These are phyloP conservation scores for Standfussiana lucernea DNA, from an alignment of 2,888 invertebrate species.

Conservation along the genomic window DNA sequence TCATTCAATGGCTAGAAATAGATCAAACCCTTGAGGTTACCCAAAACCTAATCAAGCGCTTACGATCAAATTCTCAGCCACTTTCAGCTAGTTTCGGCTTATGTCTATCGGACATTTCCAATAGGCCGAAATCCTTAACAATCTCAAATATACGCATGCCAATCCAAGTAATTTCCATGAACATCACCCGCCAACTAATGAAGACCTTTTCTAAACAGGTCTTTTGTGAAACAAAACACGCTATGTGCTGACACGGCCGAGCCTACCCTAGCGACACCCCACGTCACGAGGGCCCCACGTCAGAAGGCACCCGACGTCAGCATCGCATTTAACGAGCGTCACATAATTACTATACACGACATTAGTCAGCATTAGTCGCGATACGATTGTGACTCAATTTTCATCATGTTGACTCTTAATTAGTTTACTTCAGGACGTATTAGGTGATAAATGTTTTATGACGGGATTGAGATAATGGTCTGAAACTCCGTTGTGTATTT, in stretches of 20 bases:
- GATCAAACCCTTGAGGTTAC: background rate
- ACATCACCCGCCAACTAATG: slow-evolving; percentile 50
- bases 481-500: slow-evolving; percentile 31
- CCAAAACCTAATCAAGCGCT: slow-evolving; percentile 6
- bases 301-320: slow-evolving; percentile 60
- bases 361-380: slow-evolving; percentile 70
- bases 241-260: slow-evolving; percentile 51
- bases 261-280: slow-evolving; percentile 35
- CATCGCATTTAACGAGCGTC: slow-evolving; percentile 68
- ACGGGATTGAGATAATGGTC: slow-evolving; percentile 37
- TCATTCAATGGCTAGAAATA: background rate
- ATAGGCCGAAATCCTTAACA: background rate
- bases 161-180: slow-evolving; percentile 22
- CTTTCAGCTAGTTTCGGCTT: background rate
- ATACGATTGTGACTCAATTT: slow-evolving; percentile 59
- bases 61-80: slow-evolving; percentile 12
- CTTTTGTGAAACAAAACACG: slow-evolving; percentile 58
- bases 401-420: slow-evolving; percentile 57
- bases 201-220: slow-evolving; percentile 50
- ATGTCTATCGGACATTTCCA: background rate
- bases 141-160: slow-evolving; percentile 1
- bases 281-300: slow-evolving; percentile 52
- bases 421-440: slow-evolving; percentile 59
- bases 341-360: slow-evolving; percentile 70
- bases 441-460: slow-evolving; percentile 56